Percentiles rank a stretch among this genome's conserved stretches.
Evolutionary conservation across 2,113 vertebrate genomes (phyloP).

Genomic region (Spizaetus ornatus): DNA sequence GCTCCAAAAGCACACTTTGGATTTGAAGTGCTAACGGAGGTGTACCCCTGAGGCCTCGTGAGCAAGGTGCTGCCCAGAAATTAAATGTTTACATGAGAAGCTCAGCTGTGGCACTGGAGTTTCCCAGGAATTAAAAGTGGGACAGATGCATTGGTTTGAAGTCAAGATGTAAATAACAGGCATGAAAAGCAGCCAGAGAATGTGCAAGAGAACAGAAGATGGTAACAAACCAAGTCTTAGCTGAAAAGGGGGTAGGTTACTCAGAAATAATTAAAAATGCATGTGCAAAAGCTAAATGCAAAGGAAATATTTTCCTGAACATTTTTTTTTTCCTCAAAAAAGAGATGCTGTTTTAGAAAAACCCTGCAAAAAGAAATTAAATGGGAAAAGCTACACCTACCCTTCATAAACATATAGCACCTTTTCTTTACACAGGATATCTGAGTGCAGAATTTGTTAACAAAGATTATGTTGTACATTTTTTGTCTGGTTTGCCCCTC

Average conservation of each 20-base stretch:
- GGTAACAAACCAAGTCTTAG: background rate
- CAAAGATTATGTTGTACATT: background rate
- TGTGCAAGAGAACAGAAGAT: background rate
- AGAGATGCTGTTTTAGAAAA: background rate
- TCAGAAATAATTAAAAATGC: background rate
- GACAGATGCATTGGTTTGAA: background rate
- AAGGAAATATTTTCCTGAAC: background rate
- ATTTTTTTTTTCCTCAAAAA: background rate
- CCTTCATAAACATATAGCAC: background rate
- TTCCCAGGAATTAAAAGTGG: background rate
- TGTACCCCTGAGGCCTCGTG: background rate
- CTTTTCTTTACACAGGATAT: background rate
- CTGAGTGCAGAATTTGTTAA: background rate
- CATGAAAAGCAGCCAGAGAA: constrained; percentile 10
- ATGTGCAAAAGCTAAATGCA: background rate
- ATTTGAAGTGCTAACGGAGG: background rate
- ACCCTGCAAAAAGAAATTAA: background rate
- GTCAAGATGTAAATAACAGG: background rate
- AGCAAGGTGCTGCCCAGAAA: background rate
- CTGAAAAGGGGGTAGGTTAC: background rate
- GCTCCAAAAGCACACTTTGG: background rate
- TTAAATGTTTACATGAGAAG: background rate
- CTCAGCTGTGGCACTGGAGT: background rate
- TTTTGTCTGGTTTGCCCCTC: background rate
- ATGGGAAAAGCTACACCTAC: background rate